A percentile compares a stretch with the other conserved stretches of the same genome.
Conservation (phyloP, 2,888 invertebrate species). For the Priocnemis perturbator region DNA sequence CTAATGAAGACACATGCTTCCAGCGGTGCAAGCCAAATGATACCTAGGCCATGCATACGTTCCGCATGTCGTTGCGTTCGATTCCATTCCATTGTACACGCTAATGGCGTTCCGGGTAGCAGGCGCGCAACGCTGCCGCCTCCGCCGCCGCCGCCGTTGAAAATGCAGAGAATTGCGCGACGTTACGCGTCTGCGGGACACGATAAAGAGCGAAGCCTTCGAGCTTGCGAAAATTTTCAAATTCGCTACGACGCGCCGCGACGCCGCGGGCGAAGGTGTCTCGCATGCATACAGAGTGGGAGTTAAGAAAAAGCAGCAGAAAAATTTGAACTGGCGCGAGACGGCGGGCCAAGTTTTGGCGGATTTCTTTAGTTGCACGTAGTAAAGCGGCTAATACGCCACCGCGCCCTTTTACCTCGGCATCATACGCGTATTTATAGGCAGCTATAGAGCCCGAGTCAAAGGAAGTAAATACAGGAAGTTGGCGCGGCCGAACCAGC, state of each 20-base stretch:
- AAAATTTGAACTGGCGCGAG: not conserved
- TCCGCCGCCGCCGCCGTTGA: slow-evolving; percentile 15
- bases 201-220: slow-evolving; percentile 21
- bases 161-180: slow-evolving; percentile 35
- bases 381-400: too few relatives aligned
- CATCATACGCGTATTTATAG: too few relatives aligned
- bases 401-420: too few relatives aligned
- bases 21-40: slow-evolving; percentile 65
- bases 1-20: slow-evolving; percentile 69
- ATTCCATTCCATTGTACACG: slow-evolving; percentile 62
- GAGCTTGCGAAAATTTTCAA: slow-evolving; percentile 2
- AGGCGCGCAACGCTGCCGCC: not conserved
- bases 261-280: too few relatives aligned
- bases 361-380: too few relatives aligned
- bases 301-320: not conserved
- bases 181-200: not conserved
- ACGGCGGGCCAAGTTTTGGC: too few relatives aligned
- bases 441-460: too few relatives aligned
- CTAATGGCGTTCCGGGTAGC: slow-evolving; percentile 52
- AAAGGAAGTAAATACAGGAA: too few relatives aligned
- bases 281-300: not conserved
- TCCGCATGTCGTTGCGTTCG: slow-evolving; percentile 60
- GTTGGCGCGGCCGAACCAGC: too few relatives aligned
- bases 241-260: not conserved
- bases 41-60: slow-evolving; percentile 62